Base-by-base conservation (phyloP, 2,113 vertebrate genomes). In the Carettochelys insculpta region DNA sequence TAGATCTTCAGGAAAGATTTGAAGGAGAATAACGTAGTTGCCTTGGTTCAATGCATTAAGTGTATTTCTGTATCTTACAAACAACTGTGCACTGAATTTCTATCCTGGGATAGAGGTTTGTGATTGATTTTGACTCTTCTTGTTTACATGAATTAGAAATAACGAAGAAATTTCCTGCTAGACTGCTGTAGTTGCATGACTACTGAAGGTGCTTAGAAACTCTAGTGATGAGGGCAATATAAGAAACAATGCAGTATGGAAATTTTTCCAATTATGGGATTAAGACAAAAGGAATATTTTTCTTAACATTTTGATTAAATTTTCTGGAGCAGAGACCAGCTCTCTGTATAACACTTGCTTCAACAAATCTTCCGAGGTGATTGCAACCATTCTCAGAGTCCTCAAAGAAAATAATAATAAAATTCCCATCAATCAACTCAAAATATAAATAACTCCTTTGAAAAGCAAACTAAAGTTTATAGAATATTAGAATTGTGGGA, bases 301-400 rank as follows among this genome's bases (percentile, higher is more conserved):
- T 61, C 58, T 61, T 61, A 34, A 16, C 58, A 61, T 34, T 34
- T 61, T 61, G 31, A 61, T 61, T n/a, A 61, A 61, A 61, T 13
- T 61, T 17, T 61, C 31, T n/a, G 31, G 7, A 16, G 31, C 31
- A 34, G 31, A 61, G 58, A n/a, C 58, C 58, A n/a, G 34, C 14
- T 96, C 95, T 95, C 82, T 89, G 88, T 51, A 48, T 53, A 90
- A 92, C 94, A 96, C 94, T 86, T 93, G 88, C 86, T 77, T 68
- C 83, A 78, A 54, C 82, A 85, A 95, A 53, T 53, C 86, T 95
- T 82, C 90, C 77, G 91, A 75, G 65, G 58, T 94, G 81, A 78
- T 87, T 94, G 82, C 34, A 90, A 78, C 78, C 87, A 90, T 54
- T 87, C 52, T 5, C 31, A 76, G 82, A 90, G 38, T 29, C 61